These are phyloP conservation scores for Neogale vison DNA, from an alignment of 2,113 vertebrate species.

Conservation along the genomic window DNA sequence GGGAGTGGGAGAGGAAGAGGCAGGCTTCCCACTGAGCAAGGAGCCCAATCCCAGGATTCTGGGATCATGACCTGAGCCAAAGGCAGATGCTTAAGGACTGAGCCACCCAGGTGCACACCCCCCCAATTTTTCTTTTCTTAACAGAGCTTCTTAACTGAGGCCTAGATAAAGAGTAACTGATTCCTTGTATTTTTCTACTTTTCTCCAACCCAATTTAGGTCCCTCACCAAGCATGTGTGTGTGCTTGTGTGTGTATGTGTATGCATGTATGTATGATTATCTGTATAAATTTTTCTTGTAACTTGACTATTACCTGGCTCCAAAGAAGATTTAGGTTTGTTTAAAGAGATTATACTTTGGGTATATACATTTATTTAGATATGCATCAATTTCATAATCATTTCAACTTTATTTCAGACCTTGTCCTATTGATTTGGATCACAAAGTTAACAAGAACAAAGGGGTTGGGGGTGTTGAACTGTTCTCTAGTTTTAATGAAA, in stretches of 20 bases:
- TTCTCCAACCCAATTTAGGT: background rate
- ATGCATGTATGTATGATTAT: background rate
- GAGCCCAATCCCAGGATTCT: too few species aligned
- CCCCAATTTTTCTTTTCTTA: background rate
- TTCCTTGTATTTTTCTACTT: background rate
- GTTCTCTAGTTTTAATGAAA: constrained; percentile 15
- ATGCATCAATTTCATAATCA: background rate
- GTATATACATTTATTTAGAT: background rate
- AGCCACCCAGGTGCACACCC: too few species aligned
- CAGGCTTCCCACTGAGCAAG: too few species aligned
- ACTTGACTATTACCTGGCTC: background rate
- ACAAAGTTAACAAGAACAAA: background rate
- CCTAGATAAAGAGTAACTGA: background rate
- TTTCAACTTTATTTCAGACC: background rate
- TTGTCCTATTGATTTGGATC: background rate
- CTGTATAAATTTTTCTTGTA: background rate
- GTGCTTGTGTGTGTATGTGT: background rate
- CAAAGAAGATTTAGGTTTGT: background rate
- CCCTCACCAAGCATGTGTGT: background rate
- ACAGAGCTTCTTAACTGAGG: background rate
- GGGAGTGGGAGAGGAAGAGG: too few species aligned
- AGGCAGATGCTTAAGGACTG: too few species aligned
- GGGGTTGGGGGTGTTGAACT: background rate
- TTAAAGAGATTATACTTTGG: background rate
- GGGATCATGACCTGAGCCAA: too few species aligned